Evolutionary conservation across 2,113 vertebrate species (phyloP).

Genomic region (Okapia johnstoni): DNA sequence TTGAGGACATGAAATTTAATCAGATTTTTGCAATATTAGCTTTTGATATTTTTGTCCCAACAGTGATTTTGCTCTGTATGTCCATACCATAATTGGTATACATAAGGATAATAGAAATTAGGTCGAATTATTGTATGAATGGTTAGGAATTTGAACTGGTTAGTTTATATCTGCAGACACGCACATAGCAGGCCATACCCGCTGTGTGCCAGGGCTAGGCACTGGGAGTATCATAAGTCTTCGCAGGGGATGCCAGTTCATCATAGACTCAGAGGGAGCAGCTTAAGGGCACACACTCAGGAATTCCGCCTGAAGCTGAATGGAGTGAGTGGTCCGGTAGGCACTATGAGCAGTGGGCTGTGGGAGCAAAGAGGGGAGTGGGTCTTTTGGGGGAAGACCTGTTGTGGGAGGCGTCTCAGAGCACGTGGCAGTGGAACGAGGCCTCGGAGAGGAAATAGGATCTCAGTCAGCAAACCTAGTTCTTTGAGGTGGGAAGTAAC

Average conservation of each 20-base stretch:
- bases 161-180: background rate
- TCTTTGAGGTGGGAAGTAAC: background rate
- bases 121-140: background rate
- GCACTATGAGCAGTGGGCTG: background rate
- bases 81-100: background rate
- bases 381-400: background rate
- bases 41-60: background rate
- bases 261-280: background rate
- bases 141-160: conserved; percentile 13
- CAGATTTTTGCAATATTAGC: background rate
- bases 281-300: background rate
- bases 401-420: background rate
- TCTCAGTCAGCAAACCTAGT: background rate
- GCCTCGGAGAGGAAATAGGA: background rate
- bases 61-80: background rate
- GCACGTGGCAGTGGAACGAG: background rate
- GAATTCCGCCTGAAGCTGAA: background rate
- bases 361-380: background rate
- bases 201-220: background rate
- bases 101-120: background rate
- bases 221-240: background rate
- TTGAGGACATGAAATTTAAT: conserved; percentile 14
- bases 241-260: background rate
- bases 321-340: background rate
- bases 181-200: background rate